phyloP scores from a whole-genome alignment of 2,797 vertebrate species.

The Hylomyscus alleni region DNA sequence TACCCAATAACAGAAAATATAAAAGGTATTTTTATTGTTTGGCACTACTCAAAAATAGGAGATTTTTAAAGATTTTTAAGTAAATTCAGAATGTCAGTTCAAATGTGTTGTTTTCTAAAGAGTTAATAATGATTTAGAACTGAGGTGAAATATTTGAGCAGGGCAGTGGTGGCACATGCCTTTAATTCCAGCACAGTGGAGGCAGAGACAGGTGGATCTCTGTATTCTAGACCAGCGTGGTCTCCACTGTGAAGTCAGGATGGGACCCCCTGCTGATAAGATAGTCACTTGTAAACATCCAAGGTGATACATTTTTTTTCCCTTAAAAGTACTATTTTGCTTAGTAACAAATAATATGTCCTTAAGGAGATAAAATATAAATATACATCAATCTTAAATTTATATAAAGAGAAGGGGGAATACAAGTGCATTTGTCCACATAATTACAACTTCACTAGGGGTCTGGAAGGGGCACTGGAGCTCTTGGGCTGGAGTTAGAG shows the following conservation, averaged over 20 bases:
- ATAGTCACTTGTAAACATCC: not conserved
- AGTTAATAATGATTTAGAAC: not conserved
- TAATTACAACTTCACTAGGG: not conserved
- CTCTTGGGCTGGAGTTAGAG: not conserved
- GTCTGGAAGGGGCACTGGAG: not conserved
- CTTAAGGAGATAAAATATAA: not conserved
- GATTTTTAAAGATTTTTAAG: not conserved
- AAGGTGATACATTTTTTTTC: not conserved
- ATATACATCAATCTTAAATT: not conserved
- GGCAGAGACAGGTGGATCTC: not conserved
- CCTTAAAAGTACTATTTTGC: not conserved
- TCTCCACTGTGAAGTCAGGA: too few relatives aligned
- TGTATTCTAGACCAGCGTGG: not conserved
- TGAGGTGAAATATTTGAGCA: not conserved
- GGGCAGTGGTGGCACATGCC: not conserved
- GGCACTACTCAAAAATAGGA: not conserved
- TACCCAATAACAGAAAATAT: not conserved
- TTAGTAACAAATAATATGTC: not conserved
- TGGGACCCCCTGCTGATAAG: not conserved
- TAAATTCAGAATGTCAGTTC: not conserved
- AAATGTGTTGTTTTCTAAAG: not conserved
- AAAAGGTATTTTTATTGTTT: not conserved
- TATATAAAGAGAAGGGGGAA: not conserved
- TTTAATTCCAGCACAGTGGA: too few relatives aligned
- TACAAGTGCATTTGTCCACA: not conserved